Conservation (phyloP, 2,113 vertebrate species). For the Oenanthe oenanthe region DNA sequence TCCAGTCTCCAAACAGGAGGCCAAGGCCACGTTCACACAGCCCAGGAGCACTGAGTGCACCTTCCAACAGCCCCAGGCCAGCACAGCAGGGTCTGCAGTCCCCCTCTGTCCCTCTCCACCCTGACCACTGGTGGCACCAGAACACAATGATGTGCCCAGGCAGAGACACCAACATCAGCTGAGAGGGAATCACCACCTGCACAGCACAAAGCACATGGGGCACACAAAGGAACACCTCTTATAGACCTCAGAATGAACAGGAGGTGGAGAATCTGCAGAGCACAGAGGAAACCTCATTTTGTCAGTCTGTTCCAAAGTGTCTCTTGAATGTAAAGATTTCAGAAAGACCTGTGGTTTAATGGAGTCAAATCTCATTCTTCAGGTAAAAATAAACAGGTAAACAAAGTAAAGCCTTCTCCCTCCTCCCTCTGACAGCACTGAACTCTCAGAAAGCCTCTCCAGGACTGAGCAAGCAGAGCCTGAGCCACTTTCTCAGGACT, state of each 20-base stretch:
- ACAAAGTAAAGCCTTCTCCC: neutral
- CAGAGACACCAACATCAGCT: neutral
- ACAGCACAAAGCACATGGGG: neutral
- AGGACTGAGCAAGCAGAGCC: neutral
- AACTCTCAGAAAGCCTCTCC: neutral
- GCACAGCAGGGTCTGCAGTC: accelerated
- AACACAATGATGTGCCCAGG: neutral
- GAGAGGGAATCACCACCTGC: neutral
- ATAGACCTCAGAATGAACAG: neutral
- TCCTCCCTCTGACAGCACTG: neutral
- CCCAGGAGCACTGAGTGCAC: accelerated
- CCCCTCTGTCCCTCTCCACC: neutral
- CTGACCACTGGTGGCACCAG: neutral
- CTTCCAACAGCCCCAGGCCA: neutral
- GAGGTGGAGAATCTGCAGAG: neutral
- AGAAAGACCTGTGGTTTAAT: neutral
- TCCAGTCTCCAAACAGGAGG: neutral
- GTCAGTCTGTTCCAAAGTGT: neutral
- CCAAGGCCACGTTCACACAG: neutral
- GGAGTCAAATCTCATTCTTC: neutral
- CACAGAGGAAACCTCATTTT: neutral
- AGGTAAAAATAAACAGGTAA: neutral
- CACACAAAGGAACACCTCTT: neutral
- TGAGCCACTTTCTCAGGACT: neutral
- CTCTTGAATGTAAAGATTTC: neutral